Percentiles rank a stretch among this genome's conserved stretches.
These are phyloP conservation scores for Propithecus deckenii DNA, from an alignment of 2,797 vertebrate genomes.

Conservation along the genomic window DNA sequence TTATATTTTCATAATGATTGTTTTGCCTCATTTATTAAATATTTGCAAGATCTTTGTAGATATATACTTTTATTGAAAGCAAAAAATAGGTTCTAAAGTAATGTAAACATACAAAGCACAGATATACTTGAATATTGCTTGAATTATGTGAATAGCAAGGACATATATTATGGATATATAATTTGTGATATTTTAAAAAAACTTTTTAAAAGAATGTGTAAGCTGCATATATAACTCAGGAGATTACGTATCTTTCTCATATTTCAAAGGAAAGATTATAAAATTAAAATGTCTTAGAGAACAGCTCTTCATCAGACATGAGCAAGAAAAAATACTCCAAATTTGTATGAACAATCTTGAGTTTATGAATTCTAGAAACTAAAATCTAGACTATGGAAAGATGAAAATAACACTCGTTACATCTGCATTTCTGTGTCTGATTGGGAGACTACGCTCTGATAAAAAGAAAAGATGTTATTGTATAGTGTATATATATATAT, in stretches of 20 bases:
- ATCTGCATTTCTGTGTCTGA: background rate
- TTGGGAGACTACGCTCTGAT: background rate
- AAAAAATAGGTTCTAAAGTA: slow-evolving; percentile 53
- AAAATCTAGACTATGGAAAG: background rate
- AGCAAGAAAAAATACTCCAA: background rate
- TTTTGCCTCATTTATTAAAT: slow-evolving; percentile 58
- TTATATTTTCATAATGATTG: slow-evolving; percentile 66
- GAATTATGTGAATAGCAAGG: slow-evolving; percentile 48
- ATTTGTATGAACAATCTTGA: background rate
- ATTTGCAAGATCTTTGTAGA: slow-evolving; percentile 58
- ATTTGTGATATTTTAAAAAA: slow-evolving; percentile 54
- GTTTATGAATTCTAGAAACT: slow-evolving; percentile 14
- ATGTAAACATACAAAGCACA: slow-evolving; percentile 65
- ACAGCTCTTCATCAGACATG: background rate
- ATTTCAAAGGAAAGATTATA: slow-evolving; percentile 51
- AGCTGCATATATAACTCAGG: slow-evolving; percentile 53
- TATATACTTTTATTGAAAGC: slow-evolving; percentile 52
- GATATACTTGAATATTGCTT: slow-evolving; percentile 56
- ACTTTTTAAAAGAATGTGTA: slow-evolving; percentile 41
- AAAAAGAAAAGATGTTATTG: background rate
- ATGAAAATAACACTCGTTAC: background rate
- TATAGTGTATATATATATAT: background rate
- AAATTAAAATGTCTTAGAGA: slow-evolving; percentile 51
- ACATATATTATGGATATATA: slow-evolving; percentile 30
- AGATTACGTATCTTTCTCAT: slow-evolving; percentile 44